Conservation (phyloP, 2,797 vertebrate species). For the Eleutherodactylus coqui region DNA sequence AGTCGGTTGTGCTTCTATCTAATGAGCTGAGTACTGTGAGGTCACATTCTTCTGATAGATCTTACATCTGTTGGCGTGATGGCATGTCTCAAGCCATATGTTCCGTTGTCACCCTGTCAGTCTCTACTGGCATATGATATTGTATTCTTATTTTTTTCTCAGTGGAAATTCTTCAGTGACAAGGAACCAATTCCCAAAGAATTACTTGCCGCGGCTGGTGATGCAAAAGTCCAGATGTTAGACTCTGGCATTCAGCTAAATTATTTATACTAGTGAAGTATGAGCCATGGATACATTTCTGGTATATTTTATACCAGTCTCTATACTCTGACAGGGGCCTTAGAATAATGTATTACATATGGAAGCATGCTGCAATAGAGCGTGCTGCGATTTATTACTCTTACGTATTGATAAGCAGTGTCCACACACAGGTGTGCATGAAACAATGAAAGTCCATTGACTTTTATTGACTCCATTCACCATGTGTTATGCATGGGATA, state of each 20-base stretch:
- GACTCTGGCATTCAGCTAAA: slow-evolving; percentile 31
- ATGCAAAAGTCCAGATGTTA: slow-evolving; percentile 43
- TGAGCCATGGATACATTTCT: no score
- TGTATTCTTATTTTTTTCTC: slow-evolving; percentile 24
- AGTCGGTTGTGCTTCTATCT: neutral
- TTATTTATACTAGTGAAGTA: no score
- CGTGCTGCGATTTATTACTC: no score
- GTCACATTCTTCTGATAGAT: slow-evolving; percentile 4
- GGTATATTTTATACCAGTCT: no score
- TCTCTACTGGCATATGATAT: slow-evolving; percentile 9
- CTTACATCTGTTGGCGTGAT: slow-evolving; percentile 19
- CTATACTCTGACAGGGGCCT: no score
- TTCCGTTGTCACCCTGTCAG: slow-evolving; percentile 37
- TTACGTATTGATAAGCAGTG: no score
- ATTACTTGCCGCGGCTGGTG: neutral
- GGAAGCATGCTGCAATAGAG: no score
- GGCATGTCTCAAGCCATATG: neutral
- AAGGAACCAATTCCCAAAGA: slow-evolving; percentile 20
- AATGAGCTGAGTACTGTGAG: neutral
- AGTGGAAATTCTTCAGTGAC: slow-evolving; percentile 31
- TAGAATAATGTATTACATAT: no score
- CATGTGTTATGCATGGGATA: no score
- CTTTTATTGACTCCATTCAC: no score
- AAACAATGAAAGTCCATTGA: no score
- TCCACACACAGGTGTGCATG: no score